Percentiles rank a stretch among this genome's conserved stretches.
Conservation (phyloP, 2,113 vertebrate species). For the Pteropus alecto region DNA sequence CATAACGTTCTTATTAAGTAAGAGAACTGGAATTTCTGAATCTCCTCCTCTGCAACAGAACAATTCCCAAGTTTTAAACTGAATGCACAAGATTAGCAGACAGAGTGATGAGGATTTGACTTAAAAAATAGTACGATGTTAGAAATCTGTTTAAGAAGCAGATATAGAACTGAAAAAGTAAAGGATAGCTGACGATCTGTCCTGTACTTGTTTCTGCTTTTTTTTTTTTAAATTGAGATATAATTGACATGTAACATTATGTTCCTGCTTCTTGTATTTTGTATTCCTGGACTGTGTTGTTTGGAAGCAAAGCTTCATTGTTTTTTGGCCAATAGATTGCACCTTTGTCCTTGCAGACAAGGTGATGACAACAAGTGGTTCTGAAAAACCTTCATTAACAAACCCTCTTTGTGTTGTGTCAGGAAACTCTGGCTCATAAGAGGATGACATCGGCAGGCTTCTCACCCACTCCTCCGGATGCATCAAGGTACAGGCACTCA, state of each 20-base stretch:
- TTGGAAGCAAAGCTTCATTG: slow-evolving; percentile 51
- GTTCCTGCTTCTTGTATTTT: background rate
- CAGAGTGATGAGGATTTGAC: slow-evolving; percentile 28
- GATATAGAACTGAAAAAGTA: background rate
- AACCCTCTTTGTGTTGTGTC: slow-evolving; percentile 40
- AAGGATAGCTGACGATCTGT: background rate
- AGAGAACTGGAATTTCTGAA: slow-evolving; percentile 52
- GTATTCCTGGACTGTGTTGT: background rate
- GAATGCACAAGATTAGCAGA: background rate
- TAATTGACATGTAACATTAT: background rate
- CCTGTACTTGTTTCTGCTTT: background rate
- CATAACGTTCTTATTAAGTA: slow-evolving; percentile 17
- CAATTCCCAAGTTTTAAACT: background rate
- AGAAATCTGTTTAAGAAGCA: background rate
- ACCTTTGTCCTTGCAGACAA: slow-evolving; percentile 57
- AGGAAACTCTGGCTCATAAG: slow-evolving; percentile 16
- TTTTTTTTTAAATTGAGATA: background rate
- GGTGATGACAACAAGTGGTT: slow-evolving; percentile 31
- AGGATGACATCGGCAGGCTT: slow-evolving; percentile 32
- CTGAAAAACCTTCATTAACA: slow-evolving; percentile 46
- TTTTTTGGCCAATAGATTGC: slow-evolving; percentile 33
- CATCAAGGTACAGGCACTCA: slow-evolving; percentile 46
- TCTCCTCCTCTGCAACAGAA: slow-evolving; percentile 41
- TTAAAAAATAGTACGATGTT: background rate
- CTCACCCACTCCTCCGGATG: slow-evolving; percentile 22